Conservation (phyloP, 2,113 vertebrate genomes). For the Oceanodroma tethys region DNA sequence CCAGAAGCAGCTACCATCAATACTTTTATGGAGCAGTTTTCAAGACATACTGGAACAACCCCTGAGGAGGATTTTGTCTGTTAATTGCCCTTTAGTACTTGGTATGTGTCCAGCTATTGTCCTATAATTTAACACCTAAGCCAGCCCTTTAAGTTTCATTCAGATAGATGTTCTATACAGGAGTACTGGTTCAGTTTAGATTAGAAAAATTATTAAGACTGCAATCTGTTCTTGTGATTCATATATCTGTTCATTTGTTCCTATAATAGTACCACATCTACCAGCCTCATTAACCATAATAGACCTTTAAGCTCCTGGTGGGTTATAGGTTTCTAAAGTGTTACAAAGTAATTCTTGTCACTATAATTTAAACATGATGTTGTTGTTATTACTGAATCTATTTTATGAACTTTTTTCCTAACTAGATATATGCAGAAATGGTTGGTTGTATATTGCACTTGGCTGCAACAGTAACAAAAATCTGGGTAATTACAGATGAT, state of each 20-base stretch:
- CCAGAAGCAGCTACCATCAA: not conserved
- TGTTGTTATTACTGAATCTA: slow-evolving; percentile 54
- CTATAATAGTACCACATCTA: not conserved
- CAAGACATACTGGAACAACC: not conserved
- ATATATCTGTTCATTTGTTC: slow-evolving; percentile 23
- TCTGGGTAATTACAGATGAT: slow-evolving; percentile 41
- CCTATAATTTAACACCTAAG: not conserved
- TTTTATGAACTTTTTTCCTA: slow-evolving; percentile 23
- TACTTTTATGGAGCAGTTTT: not conserved
- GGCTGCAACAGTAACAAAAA: slow-evolving; percentile 5
- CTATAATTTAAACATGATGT: slow-evolving; percentile 60
- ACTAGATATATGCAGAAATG: not conserved
- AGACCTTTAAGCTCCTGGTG: slow-evolving; percentile 61
- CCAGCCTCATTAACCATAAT: slow-evolving; percentile 63
- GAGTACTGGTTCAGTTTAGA: not conserved
- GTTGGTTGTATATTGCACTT: slow-evolving; percentile 13
- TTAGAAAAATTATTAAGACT: slow-evolving; percentile 44
- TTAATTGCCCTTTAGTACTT: not conserved
- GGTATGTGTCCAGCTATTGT: not conserved
- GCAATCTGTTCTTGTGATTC: slow-evolving; percentile 41
- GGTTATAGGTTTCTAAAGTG: slow-evolving; percentile 57
- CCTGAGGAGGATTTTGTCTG: not conserved
- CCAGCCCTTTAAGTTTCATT: not conserved
- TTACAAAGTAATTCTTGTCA: slow-evolving; percentile 62
- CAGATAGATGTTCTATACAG: not conserved